Base-by-base conservation (phyloP, 2,113 vertebrate genomes). In the Entelurus aequoreus region DNA sequence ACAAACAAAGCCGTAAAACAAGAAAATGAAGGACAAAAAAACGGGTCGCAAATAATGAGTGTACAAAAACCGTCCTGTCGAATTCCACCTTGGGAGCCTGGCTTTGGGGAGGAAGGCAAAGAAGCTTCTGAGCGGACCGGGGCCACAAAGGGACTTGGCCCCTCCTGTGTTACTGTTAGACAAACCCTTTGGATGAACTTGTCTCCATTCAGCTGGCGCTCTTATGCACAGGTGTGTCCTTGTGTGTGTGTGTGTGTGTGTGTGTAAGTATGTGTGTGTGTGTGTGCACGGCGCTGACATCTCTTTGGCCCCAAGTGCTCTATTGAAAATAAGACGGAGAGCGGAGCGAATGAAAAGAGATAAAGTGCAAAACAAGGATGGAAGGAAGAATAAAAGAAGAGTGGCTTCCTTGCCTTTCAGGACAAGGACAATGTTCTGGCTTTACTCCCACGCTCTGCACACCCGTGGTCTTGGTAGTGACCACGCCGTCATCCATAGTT, bases 1-100 rank as follows among this genome's bases (percentile, higher is more conserved):
- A 88, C 85, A 88, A 88, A 87, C 87, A 88, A 88, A 87, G 85
- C 81, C 54, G 75, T 86, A 86, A 84, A 88, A 84, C 77, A 85
- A 84, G 81, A 83, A 87, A 80, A 83, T 83, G 72, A 83, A 84
- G 80, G 80, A 87, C 80, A 85, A 84, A 86, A 79, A 67, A 3
- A 28, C 28, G 76, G 82, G 85, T 87, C 85, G 86, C 87, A 87
- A 86, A 88, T 86, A 87, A 88, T 79, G 79, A 85, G 79, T 63
- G 69, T 80, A 85, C 84, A 86, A 85, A 87, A 86, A 84, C 47
- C 80, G 84, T 86, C 78, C 85, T 83, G 77, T 81, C 83, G 12
- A 85, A 85, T 83, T 84, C 83, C 84, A 87, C 87, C 83, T 88
- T 82, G 80, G 84, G 81, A 88, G 85, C 59, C 80, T 61, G 84